phyloP scores from a whole-genome alignment of 92 coral and sea anemone genomes.

The Paragorgia papillata region DNA sequence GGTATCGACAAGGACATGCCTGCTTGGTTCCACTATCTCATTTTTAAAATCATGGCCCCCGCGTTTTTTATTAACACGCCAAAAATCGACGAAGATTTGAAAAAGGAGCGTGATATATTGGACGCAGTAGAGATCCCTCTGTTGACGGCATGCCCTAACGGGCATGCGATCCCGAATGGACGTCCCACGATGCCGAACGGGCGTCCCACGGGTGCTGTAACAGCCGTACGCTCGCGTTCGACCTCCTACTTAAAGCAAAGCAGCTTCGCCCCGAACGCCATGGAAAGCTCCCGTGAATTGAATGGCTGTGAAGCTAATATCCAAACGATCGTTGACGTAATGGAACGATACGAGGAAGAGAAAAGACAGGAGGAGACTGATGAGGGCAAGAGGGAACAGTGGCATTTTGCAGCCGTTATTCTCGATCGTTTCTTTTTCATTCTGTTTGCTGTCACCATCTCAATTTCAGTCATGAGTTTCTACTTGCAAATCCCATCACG shows the following conservation, averaged over 20 bases:
- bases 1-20: constrained; percentile 67
- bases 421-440: constrained; percentile 78
- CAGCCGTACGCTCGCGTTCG: constrained; percentile 3
- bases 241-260: constrained; percentile 12
- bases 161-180: constrained; percentile 36
- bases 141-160: constrained; percentile 25
- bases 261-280: background rate
- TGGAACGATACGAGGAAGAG: constrained; percentile 54
- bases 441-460: constrained; percentile 58
- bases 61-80: constrained; percentile 34
- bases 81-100: background rate
- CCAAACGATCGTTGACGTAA: constrained; percentile 56
- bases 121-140: background rate
- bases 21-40: constrained; percentile 55
- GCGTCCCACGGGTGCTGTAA: no score
- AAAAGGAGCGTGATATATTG: background rate
- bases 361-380: constrained; percentile 39
- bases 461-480: constrained; percentile 66
- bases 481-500: constrained; percentile 74
- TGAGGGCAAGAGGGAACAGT: constrained; percentile 57
- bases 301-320: constrained; percentile 60
- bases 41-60: constrained; percentile 62
- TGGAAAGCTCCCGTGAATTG: constrained; percentile 24
- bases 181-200: constrained; percentile 12
- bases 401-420: constrained; percentile 90